Evolutionary conservation across 2,888 invertebrate species (phyloP), one percentile per base, ranked within the genome.

Genomic region (Strigamia crassipes): DNA sequence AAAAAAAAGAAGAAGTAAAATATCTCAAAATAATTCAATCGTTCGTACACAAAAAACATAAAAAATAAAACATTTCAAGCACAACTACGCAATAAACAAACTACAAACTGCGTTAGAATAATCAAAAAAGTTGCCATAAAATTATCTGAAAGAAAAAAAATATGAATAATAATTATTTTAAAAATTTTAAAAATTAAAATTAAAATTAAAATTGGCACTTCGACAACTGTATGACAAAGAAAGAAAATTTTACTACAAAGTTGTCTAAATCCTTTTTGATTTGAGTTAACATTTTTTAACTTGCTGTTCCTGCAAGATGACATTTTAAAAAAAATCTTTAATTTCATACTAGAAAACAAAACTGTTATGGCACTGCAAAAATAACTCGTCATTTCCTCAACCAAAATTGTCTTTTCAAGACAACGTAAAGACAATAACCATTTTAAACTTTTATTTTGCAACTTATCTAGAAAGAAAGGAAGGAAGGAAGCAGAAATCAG

Each of bases 201-300:
- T 23, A 27, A 0, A 23, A 66, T 66, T 1, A 73, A 27, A 31
- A 73, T 73, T 73, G 73, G 73, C 73, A 73, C 73, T 73, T 73
- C 23, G 21, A 73, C 31, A 3, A 73, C 27, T 73, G 73, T 31
- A 73, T 13, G 18, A 73, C 23, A 73, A 27, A 73, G 1, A 73
- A 73, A 73, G 1, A 31, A 13, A 73, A 73, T 31, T 10, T 1
- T 23, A 23, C 23, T 61, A 23, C 51, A 10, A 61, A 61, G 13
- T 21, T 73, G 27, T 31, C 31, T 27, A 73, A 73, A 27, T 27
- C 8, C 13, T 15, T 31, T 31, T 31, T 31, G 23, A 12, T n/a
- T 73, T 73, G 73, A 73, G 23, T 27, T 73, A 73, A 73, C 73
- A 73, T 73, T 73, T 73, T 73, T 73, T 73, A 73, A 73, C 73